phyloP scores from a whole-genome alignment of 2,888 invertebrate genomes.

The Chydorus sphaericus region DNA sequence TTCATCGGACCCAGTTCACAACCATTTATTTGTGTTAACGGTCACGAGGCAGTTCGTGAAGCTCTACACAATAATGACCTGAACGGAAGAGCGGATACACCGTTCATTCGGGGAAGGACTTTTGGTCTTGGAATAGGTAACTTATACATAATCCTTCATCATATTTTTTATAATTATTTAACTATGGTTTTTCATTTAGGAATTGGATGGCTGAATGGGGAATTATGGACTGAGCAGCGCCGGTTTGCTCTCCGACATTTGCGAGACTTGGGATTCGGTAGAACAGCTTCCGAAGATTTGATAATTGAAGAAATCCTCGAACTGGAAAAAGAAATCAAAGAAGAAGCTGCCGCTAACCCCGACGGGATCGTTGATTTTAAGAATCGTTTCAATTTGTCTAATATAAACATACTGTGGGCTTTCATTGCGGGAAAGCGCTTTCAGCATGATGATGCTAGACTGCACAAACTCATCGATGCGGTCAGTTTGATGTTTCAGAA shows the following conservation, averaged over 20 bases:
- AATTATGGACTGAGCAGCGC: conserved; percentile 50
- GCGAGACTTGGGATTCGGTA: conserved; percentile 41
- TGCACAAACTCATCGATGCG: conserved; percentile 26
- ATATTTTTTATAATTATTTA: too few relatives aligned
- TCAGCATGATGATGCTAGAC: conserved; percentile 16
- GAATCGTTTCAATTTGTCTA: conserved; percentile 39
- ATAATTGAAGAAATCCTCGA: conserved; percentile 40
- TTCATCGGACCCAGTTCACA: conserved; percentile 15
- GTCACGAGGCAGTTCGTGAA: conserved; percentile 17
- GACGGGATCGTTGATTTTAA: conserved; percentile 3
- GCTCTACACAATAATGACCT: conserved; percentile 18
- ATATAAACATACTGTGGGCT: conserved; percentile 53
- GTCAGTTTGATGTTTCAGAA: too few relatives aligned
- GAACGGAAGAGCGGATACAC: conserved; percentile 20
- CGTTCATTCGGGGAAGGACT: too few relatives aligned
- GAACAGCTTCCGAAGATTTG: conserved; percentile 42
- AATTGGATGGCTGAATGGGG: too few relatives aligned
- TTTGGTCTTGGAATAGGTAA: too few relatives aligned
- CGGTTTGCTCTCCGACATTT: conserved; percentile 49
- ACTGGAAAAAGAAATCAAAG: conserved; percentile 29
- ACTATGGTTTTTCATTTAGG: too few relatives aligned
- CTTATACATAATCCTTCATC: too few relatives aligned
- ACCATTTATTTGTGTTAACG: conserved; percentile 16
- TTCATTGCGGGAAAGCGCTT: conserved; percentile 40
- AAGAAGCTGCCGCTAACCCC: neutral